Conservation (phyloP, 30 jellyfish, hydroid and myxozoan species). For the Aurelia sp. region DNA sequence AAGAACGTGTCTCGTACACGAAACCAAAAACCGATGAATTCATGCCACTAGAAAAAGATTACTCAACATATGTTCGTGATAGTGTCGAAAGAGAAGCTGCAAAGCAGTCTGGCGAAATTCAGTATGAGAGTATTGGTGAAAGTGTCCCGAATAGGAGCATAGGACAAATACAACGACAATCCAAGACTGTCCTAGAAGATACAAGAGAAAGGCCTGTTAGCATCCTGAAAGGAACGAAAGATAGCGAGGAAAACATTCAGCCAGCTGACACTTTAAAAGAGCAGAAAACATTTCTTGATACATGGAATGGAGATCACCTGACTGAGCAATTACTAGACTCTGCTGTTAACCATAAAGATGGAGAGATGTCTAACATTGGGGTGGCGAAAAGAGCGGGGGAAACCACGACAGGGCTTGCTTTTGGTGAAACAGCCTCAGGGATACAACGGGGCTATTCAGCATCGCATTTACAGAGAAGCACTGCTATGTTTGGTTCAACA, state of each 20-base stretch:
- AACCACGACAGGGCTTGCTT: no score
- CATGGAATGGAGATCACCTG: slow-evolving; percentile 46
- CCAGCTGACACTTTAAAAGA: neutral
- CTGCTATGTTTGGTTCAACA: no score
- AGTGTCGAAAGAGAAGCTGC: neutral
- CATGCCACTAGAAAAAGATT: slow-evolving; percentile 30
- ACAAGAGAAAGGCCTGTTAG: neutral
- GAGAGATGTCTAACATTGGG: neutral
- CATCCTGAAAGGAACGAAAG: neutral
- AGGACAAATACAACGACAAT: neutral
- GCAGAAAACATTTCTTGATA: slow-evolving; percentile 20
- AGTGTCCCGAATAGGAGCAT: neutral
- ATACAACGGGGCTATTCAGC: no score
- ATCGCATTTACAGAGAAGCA: no score
- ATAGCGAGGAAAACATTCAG: neutral
- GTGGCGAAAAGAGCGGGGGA: no score
- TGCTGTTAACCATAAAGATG: slow-evolving; percentile 35
- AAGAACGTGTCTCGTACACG: slow-evolving; percentile 2
- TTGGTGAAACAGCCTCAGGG: no score
- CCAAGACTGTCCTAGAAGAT: neutral
- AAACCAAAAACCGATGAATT: slow-evolving; percentile 42
- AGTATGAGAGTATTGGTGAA: neutral
- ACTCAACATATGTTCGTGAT: slow-evolving; percentile 4
- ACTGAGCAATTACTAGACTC: slow-evolving; percentile 62
- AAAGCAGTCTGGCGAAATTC: neutral